Base-by-base conservation (phyloP, 2,797 vertebrate species). In the Tangara arthus region DNA sequence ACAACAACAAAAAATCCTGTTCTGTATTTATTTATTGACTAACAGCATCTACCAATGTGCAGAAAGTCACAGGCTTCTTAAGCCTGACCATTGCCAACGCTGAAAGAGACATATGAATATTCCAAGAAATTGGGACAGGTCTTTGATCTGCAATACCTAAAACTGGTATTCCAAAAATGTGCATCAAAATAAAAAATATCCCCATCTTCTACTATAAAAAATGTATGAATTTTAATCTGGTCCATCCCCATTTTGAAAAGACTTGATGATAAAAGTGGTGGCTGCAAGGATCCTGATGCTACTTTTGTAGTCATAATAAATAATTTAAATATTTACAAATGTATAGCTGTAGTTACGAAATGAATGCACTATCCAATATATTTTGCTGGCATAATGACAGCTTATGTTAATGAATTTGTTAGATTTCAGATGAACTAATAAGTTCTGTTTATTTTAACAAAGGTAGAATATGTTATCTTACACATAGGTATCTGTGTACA, bases 161-260 rank as follows among this genome's bases (percentile, higher is more conserved):
- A 83, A 41, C 5, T 63, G 68, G 55, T 61, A 16, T 59, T 94
- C 6, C 21, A 86, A 78, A 60, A 41, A 55, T 61, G 6, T 30
- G 8, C 16, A 41, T 61, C 41, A 88, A 95, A 90, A 82, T 27
- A 72, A 77, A 77, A 95, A 82, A 75, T 53, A 11, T 24, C 6
- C 44, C 15, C 50, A 11, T 41, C n/a, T 81, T 86, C 22, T 47
- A 19, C 19, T 92, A 80, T 44, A 28, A 72, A 16, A 85, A 30
- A 1, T 14, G 15, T 27, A 24, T 71, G 15, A 60, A 80, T 90
- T 81, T 93, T 90, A 39, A 65, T 63, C 8, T 73, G 34, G 19
- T 70, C 83, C 12, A 52, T 87, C 35, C 5, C 3, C 11, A n/a
- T 28, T 20, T 24, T 90, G 23, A 76, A 76, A 63, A 55, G 32